Evolutionary conservation across 2,113 vertebrate species (phyloP).

Genomic region (Synchiropus splendidus): DNA sequence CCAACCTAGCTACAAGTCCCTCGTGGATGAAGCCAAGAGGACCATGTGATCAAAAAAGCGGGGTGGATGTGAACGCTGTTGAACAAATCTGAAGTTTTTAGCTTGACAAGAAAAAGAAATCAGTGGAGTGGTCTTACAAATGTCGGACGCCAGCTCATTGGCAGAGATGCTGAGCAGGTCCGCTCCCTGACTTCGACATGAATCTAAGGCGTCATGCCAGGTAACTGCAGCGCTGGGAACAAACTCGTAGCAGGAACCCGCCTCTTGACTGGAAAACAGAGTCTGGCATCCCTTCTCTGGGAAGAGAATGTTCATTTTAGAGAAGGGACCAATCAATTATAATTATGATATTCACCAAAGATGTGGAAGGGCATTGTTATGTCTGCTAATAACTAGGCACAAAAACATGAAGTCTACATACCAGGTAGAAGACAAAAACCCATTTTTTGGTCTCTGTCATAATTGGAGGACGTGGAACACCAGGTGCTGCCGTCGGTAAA

Average conservation of each 20-base stretch:
- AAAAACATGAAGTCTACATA: slow-evolving; percentile 22
- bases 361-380: too few species aligned
- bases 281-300: slow-evolving; percentile 78
- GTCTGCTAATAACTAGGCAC: not conserved
- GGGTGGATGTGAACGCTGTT: too few species aligned
- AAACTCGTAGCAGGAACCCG: slow-evolving; percentile 81
- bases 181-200: slow-evolving; percentile 83
- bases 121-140: too few species aligned
- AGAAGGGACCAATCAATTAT: not conserved
- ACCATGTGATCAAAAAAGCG: too few species aligned
- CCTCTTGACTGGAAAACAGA: slow-evolving; percentile 64
- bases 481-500: slow-evolving; percentile 54
- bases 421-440: slow-evolving; percentile 84
- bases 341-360: too few species aligned
- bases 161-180: slow-evolving; percentile 78
- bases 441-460: slow-evolving; percentile 63
- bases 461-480: slow-evolving; percentile 79
- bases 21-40: too few species aligned
- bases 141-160: slow-evolving; percentile 58
- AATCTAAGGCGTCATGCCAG: slow-evolving; percentile 85
- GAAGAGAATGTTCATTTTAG: slow-evolving; percentile 8
- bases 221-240: slow-evolving; percentile 72
- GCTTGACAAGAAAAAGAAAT: too few species aligned
- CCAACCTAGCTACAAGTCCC: too few species aligned
- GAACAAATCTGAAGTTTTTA: too few species aligned